Conservation (phyloP, 35 echinoderm and acorn worm species). For the Nesometra sesokonis region DNA sequence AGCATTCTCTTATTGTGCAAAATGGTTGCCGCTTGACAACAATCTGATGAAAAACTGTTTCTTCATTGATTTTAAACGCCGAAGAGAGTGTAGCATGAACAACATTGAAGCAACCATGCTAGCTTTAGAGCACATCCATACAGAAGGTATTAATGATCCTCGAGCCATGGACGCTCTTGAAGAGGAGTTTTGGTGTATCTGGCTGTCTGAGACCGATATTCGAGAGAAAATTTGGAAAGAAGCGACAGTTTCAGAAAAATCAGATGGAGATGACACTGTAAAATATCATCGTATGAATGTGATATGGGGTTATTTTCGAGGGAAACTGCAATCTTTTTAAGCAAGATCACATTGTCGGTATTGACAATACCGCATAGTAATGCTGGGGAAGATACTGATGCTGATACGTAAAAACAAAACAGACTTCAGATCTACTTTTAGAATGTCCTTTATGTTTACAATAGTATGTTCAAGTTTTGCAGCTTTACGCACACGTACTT, state of each 20-base stretch:
- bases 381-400: background rate
- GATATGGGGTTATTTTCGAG: background rate
- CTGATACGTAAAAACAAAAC: background rate
- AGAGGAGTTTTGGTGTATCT: slow-evolving; percentile 5
- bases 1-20: background rate
- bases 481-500: no score
- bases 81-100: slow-evolving; percentile 28
- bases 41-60: background rate
- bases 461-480: no score
- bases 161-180: background rate
- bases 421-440: no score
- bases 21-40: background rate
- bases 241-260: background rate
- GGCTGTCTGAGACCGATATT: background rate
- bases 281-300: slow-evolving; percentile 5
- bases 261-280: background rate
- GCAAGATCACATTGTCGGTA: background rate
- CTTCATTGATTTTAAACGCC: slow-evolving; percentile 6
- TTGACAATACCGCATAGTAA: background rate
- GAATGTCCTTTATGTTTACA: no score
- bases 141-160: slow-evolving; percentile 5
- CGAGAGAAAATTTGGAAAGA: background rate
- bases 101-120: slow-evolving; percentile 10
- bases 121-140: background rate
- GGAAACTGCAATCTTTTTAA: background rate